Evolutionary conservation across 2,888 invertebrate species (phyloP), one percentile per base, ranked within the genome.

Genomic region (Amphipoea lucens): DNA sequence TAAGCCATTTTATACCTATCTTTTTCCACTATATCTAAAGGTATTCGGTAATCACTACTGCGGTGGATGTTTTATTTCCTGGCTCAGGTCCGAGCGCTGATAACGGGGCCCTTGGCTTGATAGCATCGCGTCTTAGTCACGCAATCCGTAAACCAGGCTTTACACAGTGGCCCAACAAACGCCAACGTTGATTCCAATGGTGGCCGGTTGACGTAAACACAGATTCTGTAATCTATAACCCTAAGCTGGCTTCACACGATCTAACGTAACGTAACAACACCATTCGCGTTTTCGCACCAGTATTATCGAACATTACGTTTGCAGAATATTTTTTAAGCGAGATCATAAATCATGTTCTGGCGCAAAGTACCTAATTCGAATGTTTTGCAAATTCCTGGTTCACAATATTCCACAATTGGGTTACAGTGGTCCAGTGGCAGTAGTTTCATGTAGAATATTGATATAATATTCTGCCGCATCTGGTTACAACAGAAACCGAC

Each of bases 1-100:
- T 2, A 70, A 77, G 82, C 60, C 17, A 86, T 86, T 74, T 69
- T 63, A n/a, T 75, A 29, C 20, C n/a, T 73, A 70, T 62, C 70
- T 81, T 23, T 66, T 45, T 23, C 12, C 42, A 60, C 14, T 48
- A 40, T 72, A 75, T 75, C 76, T 66, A 76, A 79, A 76, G 79
- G 74, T 78, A 89, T 90, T 88, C 89, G 78, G 89, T 91, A 91
- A 92, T 90, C 89, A 91, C 87, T 90, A 88, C 78, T 84, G 87
- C 68, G 82, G 89, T 88, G 92, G 92, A 93, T 93, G 93, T 92
- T 95, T 95, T 94, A 95, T 94, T 94, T 95, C 94, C 96, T 94
- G 92, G 84, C 90, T 91, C 88, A 91, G 92, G 91, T 90, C 80
- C 69, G 84, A 78, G 73, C 63, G 62, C 92, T 94, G 96, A 96